Conservation (phyloP, 1,140 invertebrate species). For the Akabosia matsudoensis region DNA sequence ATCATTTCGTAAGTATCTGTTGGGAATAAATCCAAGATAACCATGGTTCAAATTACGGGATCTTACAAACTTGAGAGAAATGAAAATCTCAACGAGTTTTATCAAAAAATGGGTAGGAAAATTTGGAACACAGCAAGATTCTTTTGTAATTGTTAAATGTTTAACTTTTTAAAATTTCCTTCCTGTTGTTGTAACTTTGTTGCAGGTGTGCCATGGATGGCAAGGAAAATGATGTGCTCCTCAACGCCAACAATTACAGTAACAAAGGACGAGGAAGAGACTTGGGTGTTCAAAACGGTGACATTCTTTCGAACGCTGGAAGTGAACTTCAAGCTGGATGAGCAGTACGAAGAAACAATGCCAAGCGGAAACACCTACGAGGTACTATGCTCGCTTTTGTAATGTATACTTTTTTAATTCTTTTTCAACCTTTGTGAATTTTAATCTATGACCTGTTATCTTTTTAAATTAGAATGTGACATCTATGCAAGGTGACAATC, state of each 20-base stretch:
- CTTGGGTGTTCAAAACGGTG: constrained; percentile 58
- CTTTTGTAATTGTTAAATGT: not conserved
- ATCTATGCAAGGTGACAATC: constrained; percentile 55
- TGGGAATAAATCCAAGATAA: too few species aligned
- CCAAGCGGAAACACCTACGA: constrained; percentile 50
- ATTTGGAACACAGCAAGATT: too few species aligned
- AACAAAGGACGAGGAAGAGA: constrained; percentile 32
- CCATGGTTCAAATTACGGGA: constrained; percentile 57
- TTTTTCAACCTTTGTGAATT: not conserved
- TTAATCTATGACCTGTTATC: not conserved
- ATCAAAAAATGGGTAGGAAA: constrained; percentile 59
- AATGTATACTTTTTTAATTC: constrained; percentile 42
- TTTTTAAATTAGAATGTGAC: constrained; percentile 57
- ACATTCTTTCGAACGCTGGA: constrained; percentile 52
- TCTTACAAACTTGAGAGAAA: constrained; percentile 62
- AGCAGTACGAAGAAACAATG: constrained; percentile 52
- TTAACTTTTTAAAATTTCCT: not conserved
- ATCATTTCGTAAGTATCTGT: too few species aligned
- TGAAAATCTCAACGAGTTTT: constrained; percentile 64
- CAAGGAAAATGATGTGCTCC: constrained; percentile 61
- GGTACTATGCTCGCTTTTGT: constrained; percentile 46
- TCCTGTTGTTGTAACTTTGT: not conserved
- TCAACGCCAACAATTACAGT: constrained; percentile 61
- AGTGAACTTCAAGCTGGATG: constrained; percentile 49
- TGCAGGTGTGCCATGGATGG: constrained; percentile 57